Percentiles rank a stretch among this genome's conserved stretches.
Evolutionary conservation across 2,113 vertebrate genomes (phyloP).

Genomic region (Stigmatopora argus): DNA sequence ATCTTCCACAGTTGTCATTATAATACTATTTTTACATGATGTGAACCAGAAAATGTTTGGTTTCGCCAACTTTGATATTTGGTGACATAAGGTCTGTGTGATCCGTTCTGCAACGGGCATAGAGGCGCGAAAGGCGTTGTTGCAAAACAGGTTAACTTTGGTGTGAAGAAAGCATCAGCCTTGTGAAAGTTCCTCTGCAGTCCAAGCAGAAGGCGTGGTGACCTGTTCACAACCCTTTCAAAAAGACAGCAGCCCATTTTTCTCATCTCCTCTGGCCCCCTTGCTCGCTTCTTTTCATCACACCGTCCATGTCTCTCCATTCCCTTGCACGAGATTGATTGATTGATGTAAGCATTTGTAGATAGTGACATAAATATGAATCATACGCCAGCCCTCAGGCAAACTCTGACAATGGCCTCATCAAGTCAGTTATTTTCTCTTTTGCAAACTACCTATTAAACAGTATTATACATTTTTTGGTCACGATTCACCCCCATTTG

Average conservation of each 20-base stretch:
- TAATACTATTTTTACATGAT: no score
- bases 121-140: no score
- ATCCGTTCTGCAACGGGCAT: no score
- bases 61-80: no score
- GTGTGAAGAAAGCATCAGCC: not conserved
- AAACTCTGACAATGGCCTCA: slow-evolving; percentile 42
- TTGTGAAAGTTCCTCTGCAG: slow-evolving; percentile 2
- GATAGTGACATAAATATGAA: slow-evolving; percentile 70
- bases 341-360: slow-evolving; percentile 63
- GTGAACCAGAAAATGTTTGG: no score
- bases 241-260: slow-evolving; percentile 57
- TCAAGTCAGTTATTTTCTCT: slow-evolving; percentile 23
- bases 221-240: slow-evolving; percentile 62
- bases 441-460: slow-evolving; percentile 17
- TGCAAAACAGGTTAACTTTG: no score
- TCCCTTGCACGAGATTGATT: slow-evolving; percentile 64
- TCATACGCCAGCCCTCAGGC: slow-evolving; percentile 53
- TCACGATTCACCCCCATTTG: slow-evolving; percentile 40
- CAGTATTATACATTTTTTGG: slow-evolving; percentile 23
- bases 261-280: slow-evolving; percentile 24
- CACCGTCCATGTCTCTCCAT: slow-evolving; percentile 43
- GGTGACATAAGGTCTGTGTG: no score
- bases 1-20: no score
- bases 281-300: slow-evolving; percentile 38
- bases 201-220: slow-evolving; percentile 51